A percentile compares a stretch with the other conserved stretches of the same genome.
These are phyloP conservation scores for Neotragus moschatus DNA, from an alignment of 2,113 vertebrate species.

Conservation along the genomic window DNA sequence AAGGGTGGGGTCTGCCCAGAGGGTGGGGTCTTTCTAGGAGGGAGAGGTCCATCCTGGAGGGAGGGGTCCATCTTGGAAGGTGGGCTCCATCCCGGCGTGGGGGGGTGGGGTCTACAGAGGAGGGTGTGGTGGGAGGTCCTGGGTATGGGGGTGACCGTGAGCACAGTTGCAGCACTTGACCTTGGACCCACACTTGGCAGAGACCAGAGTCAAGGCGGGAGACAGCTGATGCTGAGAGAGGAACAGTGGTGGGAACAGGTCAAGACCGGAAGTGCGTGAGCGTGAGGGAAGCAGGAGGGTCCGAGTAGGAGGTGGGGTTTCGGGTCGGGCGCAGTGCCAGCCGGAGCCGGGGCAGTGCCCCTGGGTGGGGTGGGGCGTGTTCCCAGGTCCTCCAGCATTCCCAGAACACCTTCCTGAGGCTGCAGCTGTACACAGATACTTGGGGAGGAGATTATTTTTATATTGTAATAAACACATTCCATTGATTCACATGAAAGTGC, in stretches of 20 bases:
- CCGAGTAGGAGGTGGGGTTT: background rate
- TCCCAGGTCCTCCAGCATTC: background rate
- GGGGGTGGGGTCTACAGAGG: too few relatives aligned
- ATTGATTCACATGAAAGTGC: background rate
- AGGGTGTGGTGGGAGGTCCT: background rate
- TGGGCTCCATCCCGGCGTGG: too few relatives aligned
- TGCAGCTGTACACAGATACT: background rate
- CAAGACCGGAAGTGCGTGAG: background rate
- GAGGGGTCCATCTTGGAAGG: too few relatives aligned
- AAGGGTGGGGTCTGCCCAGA: background rate
- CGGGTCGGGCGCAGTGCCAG: fast-evolving
- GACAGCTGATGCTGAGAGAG: background rate
- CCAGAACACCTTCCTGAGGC: background rate
- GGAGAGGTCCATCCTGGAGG: background rate
- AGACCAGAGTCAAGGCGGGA: background rate
- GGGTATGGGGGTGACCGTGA: fast-evolving
- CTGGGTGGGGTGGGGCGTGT: fast-evolving
- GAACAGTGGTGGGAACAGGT: background rate
- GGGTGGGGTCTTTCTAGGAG: too few relatives aligned
- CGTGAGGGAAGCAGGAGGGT: background rate
- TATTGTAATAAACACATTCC: background rate
- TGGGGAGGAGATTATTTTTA: background rate
- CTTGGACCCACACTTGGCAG: background rate
- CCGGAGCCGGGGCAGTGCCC: fast-evolving
- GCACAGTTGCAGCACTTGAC: background rate